Conservation (phyloP, 2,113 vertebrate species). For the Anthoscopus minutus region DNA sequence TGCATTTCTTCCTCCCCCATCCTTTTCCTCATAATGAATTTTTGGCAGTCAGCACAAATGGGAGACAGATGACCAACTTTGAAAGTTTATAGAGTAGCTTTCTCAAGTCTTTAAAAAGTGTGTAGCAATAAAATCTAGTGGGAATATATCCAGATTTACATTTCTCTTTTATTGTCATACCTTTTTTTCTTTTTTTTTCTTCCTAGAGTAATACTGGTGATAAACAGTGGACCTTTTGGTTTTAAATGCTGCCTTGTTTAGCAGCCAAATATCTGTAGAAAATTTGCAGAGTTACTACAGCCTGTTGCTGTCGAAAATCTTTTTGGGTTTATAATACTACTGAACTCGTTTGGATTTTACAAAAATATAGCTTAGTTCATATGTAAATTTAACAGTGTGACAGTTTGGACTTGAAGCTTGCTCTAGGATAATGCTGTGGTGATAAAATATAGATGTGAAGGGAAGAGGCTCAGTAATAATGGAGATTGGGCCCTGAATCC, state of each 20-base stretch:
- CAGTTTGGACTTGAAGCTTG: background rate
- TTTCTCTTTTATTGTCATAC: background rate
- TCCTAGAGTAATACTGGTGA: background rate
- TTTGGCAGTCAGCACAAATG: conserved; percentile 36
- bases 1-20: background rate
- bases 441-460: background rate
- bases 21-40: background rate
- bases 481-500: background rate
- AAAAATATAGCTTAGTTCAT: background rate
- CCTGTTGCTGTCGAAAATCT: background rate
- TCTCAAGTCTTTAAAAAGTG: background rate
- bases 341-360: background rate
- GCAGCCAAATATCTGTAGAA: background rate
- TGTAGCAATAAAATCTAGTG: background rate
- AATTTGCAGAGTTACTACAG: background rate
- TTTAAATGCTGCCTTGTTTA: background rate
- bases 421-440: background rate
- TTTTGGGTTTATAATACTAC: background rate
- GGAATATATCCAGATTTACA: background rate
- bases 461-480: background rate
- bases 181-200: background rate
- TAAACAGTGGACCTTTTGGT: background rate
- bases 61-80: conserved; percentile 24
- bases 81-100: background rate
- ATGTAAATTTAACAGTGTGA: background rate